Evolutionary conservation across 2,888 invertebrate species (phyloP), one percentile per base, ranked within the genome.

Genomic region (Apamea sordens): DNA sequence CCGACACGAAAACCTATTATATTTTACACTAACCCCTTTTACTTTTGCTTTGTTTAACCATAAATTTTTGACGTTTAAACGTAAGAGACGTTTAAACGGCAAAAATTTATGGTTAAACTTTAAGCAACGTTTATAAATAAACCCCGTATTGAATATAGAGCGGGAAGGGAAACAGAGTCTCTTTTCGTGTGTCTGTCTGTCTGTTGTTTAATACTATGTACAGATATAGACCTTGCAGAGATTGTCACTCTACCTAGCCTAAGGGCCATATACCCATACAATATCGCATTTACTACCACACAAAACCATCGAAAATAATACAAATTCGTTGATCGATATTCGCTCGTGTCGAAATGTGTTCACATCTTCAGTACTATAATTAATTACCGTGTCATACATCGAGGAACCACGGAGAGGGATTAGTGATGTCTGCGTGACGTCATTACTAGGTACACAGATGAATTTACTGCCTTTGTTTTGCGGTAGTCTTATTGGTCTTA

Each of bases 361-460:
- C 68, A 64, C 63, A 50, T 73, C 73, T 73, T 73, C 53, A 65
- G 50, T 70, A 73, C 73, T 50, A 59, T 79, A 82, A 79, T 70
- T 65, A 82, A 84, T 79, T 53, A 73, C 32, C 18, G 41, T 73
- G 56, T 84, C 67, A 24, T 61, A 53, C 78, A 68, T 77, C 13
- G 80, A 18, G 69, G 36, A 47, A 11, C n/a, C 18, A 53, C 50
- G 61, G 41, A 56, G n/a, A 13, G 61, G 53, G 85, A 73, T 80
- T 85, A 85, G 69, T 24, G n/a, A 47, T 2, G 67, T 56, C 47
- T 36, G 11, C 41, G 67, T 80, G 85, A 82, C 64, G 80, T 73
- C 69, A 80, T 70, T 65, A 61, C n/a, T 44, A 6, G 13, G 8
- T 82, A 70, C 63, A 69, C 73, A 70, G 50, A 79, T 32, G 50